phyloP scores from a whole-genome alignment of 1,140 invertebrate genomes.

The Rhagoletis zephyria region DNA sequence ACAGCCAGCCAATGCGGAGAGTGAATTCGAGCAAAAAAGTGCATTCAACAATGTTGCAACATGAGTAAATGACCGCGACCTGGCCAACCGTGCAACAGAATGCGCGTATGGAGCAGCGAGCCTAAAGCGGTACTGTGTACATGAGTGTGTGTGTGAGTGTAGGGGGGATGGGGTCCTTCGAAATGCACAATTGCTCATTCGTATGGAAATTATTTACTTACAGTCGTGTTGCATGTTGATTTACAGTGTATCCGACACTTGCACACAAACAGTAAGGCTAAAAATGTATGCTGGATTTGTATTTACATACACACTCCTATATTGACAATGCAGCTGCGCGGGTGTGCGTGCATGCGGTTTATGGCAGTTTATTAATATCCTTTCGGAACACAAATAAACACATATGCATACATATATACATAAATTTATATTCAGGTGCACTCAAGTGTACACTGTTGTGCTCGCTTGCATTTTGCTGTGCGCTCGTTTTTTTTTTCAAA shows the following conservation, averaged over 20 bases:
- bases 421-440: constrained; percentile 66
- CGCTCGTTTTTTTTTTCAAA: not conserved
- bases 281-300: not conserved
- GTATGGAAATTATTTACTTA: constrained; percentile 73
- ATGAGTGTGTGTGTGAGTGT: not conserved
- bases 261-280: not conserved
- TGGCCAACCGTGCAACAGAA: not conserved
- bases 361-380: constrained; percentile 72
- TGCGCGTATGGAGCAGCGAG: not conserved
- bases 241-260: constrained; percentile 52
- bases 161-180: constrained; percentile 22
- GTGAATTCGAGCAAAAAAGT: constrained; percentile 43
- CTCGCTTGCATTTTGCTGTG: constrained; percentile 59
- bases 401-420: not conserved
- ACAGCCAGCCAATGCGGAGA: not conserved
- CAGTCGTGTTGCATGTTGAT: constrained; percentile 50
- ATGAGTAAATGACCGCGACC: not conserved
- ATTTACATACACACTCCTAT: not conserved
- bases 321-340: not conserved
- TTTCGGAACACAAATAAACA: constrained; percentile 60
- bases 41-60: constrained; percentile 50
- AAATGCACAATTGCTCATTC: constrained; percentile 72
- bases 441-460: constrained; percentile 70
- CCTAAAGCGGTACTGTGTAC: not conserved
- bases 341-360: constrained; percentile 59